Conservation (phyloP, 2,797 vertebrate genomes). For the Chaetophractus vellerosus region DNA sequence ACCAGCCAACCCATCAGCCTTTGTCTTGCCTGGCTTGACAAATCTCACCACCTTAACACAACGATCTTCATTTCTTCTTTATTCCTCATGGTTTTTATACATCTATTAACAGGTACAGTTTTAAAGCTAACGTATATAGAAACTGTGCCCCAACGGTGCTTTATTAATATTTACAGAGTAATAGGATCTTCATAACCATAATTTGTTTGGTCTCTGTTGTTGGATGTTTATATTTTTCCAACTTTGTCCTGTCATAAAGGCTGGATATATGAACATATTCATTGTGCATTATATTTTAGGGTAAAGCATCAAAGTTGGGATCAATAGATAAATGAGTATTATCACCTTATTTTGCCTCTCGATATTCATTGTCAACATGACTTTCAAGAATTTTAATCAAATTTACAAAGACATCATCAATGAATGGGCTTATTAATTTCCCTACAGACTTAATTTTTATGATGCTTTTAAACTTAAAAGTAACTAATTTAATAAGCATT, state of each 20-base stretch:
- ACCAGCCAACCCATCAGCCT: background rate
- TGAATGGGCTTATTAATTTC: background rate
- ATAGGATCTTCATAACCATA: background rate
- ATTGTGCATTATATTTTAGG: background rate
- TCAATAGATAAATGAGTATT: background rate
- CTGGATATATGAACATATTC: background rate
- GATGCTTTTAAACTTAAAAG: background rate
- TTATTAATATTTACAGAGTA: slow-evolving; percentile 11
- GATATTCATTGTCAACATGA: background rate
- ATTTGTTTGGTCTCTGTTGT: background rate
- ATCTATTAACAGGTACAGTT: background rate
- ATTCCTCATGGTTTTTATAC: background rate
- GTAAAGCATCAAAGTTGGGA: slow-evolving; percentile 16
- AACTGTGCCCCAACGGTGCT: background rate
- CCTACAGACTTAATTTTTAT: slow-evolving; percentile 28
- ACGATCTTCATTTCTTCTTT: background rate
- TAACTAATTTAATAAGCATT: background rate
- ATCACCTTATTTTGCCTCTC: background rate
- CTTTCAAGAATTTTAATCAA: slow-evolving; percentile 45
- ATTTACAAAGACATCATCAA: background rate
- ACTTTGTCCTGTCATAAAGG: background rate
- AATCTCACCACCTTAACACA: background rate
- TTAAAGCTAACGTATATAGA: background rate
- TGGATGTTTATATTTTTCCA: background rate
- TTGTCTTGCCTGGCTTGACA: background rate